Evolutionary conservation across 1,140 invertebrate genomes (phyloP).

Genomic region (Ceratosolen fusciceps): DNA sequence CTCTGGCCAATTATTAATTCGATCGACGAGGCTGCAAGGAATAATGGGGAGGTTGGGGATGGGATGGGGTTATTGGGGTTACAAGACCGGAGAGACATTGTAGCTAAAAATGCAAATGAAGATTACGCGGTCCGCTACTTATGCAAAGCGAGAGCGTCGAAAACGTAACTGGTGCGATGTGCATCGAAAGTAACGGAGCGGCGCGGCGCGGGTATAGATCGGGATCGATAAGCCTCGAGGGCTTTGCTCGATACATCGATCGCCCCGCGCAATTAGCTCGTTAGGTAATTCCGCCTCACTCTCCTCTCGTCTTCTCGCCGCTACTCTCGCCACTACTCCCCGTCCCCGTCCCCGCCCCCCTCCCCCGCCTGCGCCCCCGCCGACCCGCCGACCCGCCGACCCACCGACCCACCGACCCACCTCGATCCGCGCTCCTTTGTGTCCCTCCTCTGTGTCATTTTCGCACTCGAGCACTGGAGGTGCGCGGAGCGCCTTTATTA

Average conservation of each 20-base stretch:
- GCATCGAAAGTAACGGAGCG: neutral
- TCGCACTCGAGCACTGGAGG: neutral
- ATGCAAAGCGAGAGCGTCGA: neutral
- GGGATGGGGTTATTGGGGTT: too few species aligned
- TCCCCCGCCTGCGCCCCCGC: too few species aligned
- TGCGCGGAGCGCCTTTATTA: too few species aligned
- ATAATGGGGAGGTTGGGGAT: too few species aligned
- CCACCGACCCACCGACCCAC: too few species aligned
- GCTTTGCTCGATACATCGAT: conserved; percentile 23
- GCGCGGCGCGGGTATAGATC: neutral
- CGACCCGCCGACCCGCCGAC: too few species aligned
- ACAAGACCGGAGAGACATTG: neutral
- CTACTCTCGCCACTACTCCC: too few species aligned
- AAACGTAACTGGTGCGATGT: neutral
- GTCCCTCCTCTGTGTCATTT: neutral
- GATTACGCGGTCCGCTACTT: neutral
- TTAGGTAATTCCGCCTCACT: conserved; percentile 55
- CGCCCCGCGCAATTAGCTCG: conserved; percentile 59
- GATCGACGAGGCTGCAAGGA: too few species aligned
- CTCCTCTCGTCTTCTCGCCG: neutral
- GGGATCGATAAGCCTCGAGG: conserved; percentile 14
- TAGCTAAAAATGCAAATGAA: neutral
- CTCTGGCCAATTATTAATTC: neutral
- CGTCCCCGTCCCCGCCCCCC: too few species aligned
- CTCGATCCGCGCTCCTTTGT: too few species aligned